phyloP scores from a whole-genome alignment of 2,888 invertebrate species.

The Helobdella robusta region DNA sequence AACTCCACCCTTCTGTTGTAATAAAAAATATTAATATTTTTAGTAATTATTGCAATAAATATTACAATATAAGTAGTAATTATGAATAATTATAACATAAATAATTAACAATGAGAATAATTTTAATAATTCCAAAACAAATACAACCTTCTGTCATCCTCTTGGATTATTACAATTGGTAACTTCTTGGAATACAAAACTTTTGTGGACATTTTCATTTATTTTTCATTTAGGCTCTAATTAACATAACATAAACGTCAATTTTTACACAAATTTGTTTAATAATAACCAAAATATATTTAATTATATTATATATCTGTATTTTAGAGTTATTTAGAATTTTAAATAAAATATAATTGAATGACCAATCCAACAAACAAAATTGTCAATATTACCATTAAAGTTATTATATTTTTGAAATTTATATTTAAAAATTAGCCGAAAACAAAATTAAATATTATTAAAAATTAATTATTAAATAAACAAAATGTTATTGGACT shows the following conservation, averaged over 20 bases:
- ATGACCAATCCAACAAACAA: neutral
- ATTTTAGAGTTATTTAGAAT: neutral
- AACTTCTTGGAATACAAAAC: constrained; percentile 3
- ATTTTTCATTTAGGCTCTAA: neutral
- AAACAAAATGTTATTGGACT: too few relatives aligned
- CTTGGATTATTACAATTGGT: neutral
- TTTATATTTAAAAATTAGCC: neutral
- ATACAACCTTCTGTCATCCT: constrained; percentile 3
- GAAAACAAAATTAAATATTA: neutral
- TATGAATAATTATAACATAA: too few relatives aligned
- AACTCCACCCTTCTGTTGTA: neutral
- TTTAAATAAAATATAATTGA: neutral
- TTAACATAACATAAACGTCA: neutral
- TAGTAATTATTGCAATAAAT: neutral
- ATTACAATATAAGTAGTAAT: too few relatives aligned
- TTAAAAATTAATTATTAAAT: too few relatives aligned
- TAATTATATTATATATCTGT: neutral
- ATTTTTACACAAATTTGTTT: neutral
- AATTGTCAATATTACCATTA: neutral
- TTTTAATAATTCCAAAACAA: neutral
- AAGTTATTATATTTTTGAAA: neutral
- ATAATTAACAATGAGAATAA: too few relatives aligned
- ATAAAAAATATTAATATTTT: neutral
- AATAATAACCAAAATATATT: neutral
- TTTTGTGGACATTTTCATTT: neutral